Percentiles rank a stretch among this genome's conserved stretches.
Evolutionary conservation across 2,888 invertebrate species (phyloP).

Genomic region (Parnassius glacialis): DNA sequence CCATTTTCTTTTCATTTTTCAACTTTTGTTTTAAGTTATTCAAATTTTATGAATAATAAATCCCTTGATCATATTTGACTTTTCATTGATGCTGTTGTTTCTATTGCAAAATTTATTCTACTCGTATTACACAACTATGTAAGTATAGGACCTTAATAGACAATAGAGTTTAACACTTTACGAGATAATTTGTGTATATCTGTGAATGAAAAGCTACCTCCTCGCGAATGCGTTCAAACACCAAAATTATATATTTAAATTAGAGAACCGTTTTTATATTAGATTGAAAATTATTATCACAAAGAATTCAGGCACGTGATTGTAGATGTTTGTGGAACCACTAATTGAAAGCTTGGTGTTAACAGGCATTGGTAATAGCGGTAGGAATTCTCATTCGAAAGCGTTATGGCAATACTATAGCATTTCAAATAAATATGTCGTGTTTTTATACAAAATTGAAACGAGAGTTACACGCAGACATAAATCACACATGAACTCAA

Average conservation of each 20-base stretch:
- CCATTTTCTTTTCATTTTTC: too few relatives aligned
- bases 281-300: not conserved
- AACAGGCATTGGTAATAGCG: not conserved
- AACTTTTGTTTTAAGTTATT: too few relatives aligned
- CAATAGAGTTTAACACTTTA: slow-evolving; percentile 15
- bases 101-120: too few relatives aligned
- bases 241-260: slow-evolving; percentile 41
- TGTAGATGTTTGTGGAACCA: not conserved
- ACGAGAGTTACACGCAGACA: too few relatives aligned
- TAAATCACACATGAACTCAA: too few relatives aligned
- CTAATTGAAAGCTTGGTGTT: slow-evolving; percentile 1
- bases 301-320: not conserved
- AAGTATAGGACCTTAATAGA: slow-evolving; percentile 13
- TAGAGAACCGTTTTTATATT: slow-evolving; percentile 24
- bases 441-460: too few relatives aligned
- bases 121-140: not conserved
- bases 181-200: slow-evolving; percentile 4
- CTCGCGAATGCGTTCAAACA: slow-evolving; percentile 38
- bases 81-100: too few relatives aligned
- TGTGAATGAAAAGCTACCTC: slow-evolving; percentile 41
- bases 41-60: too few relatives aligned
- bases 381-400: not conserved
- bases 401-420: not conserved
- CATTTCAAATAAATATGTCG: not conserved
- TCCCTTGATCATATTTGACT: too few relatives aligned